These are phyloP conservation scores for Mormyrus proboscirostris DNA, from an alignment of 2,797 vertebrate genomes.

Conservation along the genomic window DNA sequence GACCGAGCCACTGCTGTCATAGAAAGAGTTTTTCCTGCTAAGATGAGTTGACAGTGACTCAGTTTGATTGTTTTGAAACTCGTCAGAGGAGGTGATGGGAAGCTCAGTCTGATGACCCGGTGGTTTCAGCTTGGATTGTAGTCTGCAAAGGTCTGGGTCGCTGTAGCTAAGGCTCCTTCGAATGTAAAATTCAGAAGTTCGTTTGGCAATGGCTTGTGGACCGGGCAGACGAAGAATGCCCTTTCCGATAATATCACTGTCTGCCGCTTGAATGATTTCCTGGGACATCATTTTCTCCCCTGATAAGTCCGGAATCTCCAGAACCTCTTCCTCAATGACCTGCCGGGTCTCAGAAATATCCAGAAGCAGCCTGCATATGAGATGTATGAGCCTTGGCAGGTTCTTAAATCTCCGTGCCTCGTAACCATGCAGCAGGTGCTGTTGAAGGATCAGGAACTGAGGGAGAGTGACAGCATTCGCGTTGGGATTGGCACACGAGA, in stretches of 20 bases:
- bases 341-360: conserved; percentile 84
- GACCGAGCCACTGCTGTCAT: conserved; percentile 56
- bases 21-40: conserved; percentile 39
- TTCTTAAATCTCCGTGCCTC: conserved; percentile 82
- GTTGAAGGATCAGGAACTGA: conserved; percentile 85
- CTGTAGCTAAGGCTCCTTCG: conserved; percentile 87
- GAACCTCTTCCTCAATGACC: conserved; percentile 70
- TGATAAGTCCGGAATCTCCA: conserved; percentile 67
- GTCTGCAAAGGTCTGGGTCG: conserved; percentile 77
- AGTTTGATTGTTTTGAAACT: conserved; percentile 41
- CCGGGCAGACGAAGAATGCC: conserved; percentile 58
- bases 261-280: conserved; percentile 55
- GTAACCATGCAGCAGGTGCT: conserved; percentile 80
- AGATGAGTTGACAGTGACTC: conserved; percentile 3
- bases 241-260: conserved; percentile 47
- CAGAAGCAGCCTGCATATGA: conserved; percentile 75
- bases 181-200: conserved; percentile 63
- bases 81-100: conserved; percentile 41
- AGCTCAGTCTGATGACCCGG: conserved; percentile 58
- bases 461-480: conserved; percentile 71
- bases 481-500: conserved; percentile 73
- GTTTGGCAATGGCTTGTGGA: conserved; percentile 45
- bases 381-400: conserved; percentile 80
- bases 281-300: conserved; percentile 74
- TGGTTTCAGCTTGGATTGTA: conserved; percentile 67